A percentile compares a stretch with the other conserved stretches of the same genome.
phyloP scores from a whole-genome alignment of 1,140 invertebrate species.

The Platorchestia sp. region DNA sequence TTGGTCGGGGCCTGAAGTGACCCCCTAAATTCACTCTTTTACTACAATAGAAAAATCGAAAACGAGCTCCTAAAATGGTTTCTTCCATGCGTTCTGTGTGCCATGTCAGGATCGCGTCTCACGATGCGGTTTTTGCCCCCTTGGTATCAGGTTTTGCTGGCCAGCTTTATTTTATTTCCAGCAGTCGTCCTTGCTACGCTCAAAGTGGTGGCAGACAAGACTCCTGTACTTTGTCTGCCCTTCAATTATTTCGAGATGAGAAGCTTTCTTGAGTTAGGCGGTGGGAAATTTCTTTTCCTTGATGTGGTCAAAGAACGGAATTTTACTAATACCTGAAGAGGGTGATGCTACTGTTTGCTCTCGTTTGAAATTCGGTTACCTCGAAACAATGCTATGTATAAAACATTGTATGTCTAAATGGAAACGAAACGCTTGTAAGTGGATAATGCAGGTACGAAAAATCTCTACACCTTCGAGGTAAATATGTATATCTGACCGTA shows the following conservation, averaged over 20 bases:
- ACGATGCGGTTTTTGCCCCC: neutral
- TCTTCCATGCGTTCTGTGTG: neutral
- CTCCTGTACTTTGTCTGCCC: neutral
- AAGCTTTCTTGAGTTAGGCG: neutral
- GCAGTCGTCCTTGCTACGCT: neutral
- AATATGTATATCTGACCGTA: neutral
- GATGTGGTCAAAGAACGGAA: neutral
- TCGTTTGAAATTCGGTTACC: too few species aligned
- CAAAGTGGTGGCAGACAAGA: neutral
- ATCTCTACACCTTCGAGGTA: neutral
- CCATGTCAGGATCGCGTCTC: neutral
- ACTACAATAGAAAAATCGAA: too few species aligned
- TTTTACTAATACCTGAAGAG: too few species aligned
- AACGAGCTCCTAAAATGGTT: too few species aligned
- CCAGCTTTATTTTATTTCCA: neutral
- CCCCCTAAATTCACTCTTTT: too few species aligned
- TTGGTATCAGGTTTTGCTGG: neutral
- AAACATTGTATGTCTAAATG: too few species aligned
- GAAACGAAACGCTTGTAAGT: too few species aligned
- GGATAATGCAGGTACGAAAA: neutral
- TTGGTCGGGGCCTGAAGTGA: too few species aligned
- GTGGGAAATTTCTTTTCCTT: neutral
- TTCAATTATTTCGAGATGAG: neutral
- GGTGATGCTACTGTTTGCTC: too few species aligned
- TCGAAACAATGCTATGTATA: too few species aligned